phyloP scores from a whole-genome alignment of 2,113 vertebrate genomes.

The Urocitellus parryii region DNA sequence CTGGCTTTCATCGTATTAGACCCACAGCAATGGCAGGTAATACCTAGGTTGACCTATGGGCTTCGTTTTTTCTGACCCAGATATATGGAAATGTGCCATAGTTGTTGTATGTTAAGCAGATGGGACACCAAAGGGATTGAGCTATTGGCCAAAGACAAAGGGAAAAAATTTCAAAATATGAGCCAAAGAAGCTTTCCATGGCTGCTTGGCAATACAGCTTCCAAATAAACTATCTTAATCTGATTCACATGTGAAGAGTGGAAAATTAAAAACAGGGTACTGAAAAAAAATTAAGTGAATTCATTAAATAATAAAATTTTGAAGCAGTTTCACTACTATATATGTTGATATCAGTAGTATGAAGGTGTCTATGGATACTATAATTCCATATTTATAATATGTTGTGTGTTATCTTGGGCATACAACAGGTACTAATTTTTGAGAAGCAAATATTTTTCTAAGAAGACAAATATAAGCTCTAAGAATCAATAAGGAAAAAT shows the following conservation, averaged over 20 bases:
- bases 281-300: conserved; percentile 66
- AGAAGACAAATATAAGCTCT: conserved; percentile 17
- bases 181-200: conserved; percentile 80
- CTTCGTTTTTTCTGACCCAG: conserved; percentile 51
- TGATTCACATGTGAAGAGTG: conserved; percentile 74
- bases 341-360: conserved; percentile 19
- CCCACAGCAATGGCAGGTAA: conserved; percentile 46
- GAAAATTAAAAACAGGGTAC: conserved; percentile 81
- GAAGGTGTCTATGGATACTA: not conserved
- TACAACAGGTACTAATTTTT: conserved; percentile 26
- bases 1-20: not conserved
- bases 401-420: not conserved
- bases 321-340: conserved; percentile 20
- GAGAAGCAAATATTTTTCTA: conserved; percentile 4
- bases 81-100: conserved; percentile 64
- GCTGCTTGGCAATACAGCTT: conserved; percentile 77
- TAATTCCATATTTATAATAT: not conserved
- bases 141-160: conserved; percentile 71
- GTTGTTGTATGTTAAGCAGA: conserved; percentile 64
- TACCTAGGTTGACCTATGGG: conserved; percentile 23
- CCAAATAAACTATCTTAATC: conserved; percentile 81
- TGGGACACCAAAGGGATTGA: conserved; percentile 65
- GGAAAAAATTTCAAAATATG: conserved; percentile 75
- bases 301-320: conserved; percentile 62
- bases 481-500: conserved; percentile 13